Evolutionary conservation across 2,113 vertebrate species (phyloP).

Genomic region (Macrotus californicus): DNA sequence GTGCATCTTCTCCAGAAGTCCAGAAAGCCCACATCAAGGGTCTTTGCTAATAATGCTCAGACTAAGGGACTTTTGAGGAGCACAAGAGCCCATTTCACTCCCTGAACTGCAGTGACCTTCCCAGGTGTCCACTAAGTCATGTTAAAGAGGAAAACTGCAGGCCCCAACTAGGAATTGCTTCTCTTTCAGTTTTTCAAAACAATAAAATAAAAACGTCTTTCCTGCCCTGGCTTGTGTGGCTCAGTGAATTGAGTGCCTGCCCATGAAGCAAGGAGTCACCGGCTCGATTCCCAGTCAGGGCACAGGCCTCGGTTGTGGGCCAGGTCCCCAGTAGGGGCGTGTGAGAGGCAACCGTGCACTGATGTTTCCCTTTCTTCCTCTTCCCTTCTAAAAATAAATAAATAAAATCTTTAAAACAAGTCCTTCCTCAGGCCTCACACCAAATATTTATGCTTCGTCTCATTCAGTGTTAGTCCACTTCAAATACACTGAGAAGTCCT

Average conservation of each 20-base stretch:
- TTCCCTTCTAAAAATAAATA: too few species aligned
- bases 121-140: neutral
- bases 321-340: too few species aligned
- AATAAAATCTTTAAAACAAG: too few species aligned
- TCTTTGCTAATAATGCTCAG: neutral
- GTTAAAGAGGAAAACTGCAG: neutral
- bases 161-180: neutral
- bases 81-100: neutral
- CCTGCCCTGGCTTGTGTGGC: too few species aligned
- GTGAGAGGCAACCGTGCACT: too few species aligned
- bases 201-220: neutral
- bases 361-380: too few species aligned
- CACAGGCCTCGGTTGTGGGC: too few species aligned
- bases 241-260: too few species aligned
- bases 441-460: neutral
- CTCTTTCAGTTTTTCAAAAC: neutral
- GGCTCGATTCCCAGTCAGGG: too few species aligned
- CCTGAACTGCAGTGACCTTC: neutral
- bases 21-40: neutral
- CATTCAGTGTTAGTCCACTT: neutral
- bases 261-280: too few species aligned
- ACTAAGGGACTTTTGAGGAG: neutral
- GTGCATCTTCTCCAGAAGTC: neutral
- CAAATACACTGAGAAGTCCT: too few species aligned
- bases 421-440: neutral